These are phyloP conservation scores for Drosophila niveifrons DNA, from an alignment of 2,888 invertebrate species.

Conservation along the genomic window DNA sequence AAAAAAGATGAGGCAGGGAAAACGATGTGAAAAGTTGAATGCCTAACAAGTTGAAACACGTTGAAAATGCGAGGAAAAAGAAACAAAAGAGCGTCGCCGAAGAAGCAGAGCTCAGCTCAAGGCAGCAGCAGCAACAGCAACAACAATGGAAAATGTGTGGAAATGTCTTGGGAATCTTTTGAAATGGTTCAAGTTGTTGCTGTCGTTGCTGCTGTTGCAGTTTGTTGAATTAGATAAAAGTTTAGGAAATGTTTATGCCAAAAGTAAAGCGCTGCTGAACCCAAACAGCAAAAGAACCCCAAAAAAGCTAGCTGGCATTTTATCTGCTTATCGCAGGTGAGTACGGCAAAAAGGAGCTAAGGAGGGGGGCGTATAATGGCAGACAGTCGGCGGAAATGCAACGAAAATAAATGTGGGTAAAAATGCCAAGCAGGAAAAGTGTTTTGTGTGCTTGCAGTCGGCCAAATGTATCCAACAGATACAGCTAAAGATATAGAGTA, in stretches of 20 bases:
- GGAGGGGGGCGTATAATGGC: constrained; percentile 5
- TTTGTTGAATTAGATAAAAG: constrained; percentile 80
- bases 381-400: constrained; percentile 74
- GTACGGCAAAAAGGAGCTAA: not conserved
- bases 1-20: constrained; percentile 52
- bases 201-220: constrained; percentile 46
- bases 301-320: constrained; percentile 20
- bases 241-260: constrained; percentile 78
- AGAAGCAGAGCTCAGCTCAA: constrained; percentile 26
- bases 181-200: constrained; percentile 63
- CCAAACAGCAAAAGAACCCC: constrained; percentile 14
- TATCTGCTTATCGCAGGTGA: constrained; percentile 46
- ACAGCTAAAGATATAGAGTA: constrained; percentile 16
- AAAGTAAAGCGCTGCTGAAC: constrained; percentile 49
- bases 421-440: constrained; percentile 68
- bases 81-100: constrained; percentile 62
- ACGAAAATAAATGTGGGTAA: constrained; percentile 79
- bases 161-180: constrained; percentile 75
- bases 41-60: constrained; percentile 74
- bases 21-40: constrained; percentile 79
- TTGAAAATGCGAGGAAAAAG: constrained; percentile 59
- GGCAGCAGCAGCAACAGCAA: constrained; percentile 45
- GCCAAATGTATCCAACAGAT: constrained; percentile 27
- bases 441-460: constrained; percentile 35
- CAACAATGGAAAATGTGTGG: constrained; percentile 80